Base-by-base conservation (phyloP, 1,140 invertebrate genomes). In the Sitophilus oryzae region DNA sequence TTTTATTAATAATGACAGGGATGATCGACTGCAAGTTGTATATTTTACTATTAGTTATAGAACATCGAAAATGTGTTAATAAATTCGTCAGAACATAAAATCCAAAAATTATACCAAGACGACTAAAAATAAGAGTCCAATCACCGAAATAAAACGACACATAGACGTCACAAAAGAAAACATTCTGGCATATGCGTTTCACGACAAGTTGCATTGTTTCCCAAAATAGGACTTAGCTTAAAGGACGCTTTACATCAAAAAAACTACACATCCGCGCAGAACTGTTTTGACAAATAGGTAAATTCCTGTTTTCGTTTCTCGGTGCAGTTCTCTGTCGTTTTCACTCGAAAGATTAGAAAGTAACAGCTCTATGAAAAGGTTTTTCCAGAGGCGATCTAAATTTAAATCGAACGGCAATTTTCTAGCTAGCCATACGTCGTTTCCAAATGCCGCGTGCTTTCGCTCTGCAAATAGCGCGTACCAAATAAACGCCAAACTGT, bases 401-500 rank as follows among this genome's bases (percentile, higher is more conserved):
- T 47, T 47, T 56, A 56, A n/a, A 49, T 21, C 19, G 53, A 49
- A 56, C 46, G 15, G 25, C 5, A 36, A 44, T 19, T 9, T 21
- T n/a, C 19, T n/a, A 21, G 10, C 47, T n/a, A 49, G 35, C 15
- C 22, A 49, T 21, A 22, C 46, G 22, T 50, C 35, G 18, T 45
- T 36, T 46, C 52, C 56, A 65, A 65, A 60, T 57, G 56, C 37
- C 59, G 59, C 61, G 61, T 63, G 61, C 59, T 51, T 51, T 45
- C 55, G 59, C 22, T 44, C 64, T 63, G 52, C 57, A 65, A 65
- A 65, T 65, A 65, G 59, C 59, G 55, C 37, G 58, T 60, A 61
- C 48, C 46, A 59, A 58, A 60, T 55, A 57, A 52, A 53, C 58
- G 60, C 51, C 62, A 62, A 60, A 60, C 50, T 50, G 47, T 57